Conservation (phyloP, 2,797 vertebrate species). For the Harpagifer antarcticus region DNA sequence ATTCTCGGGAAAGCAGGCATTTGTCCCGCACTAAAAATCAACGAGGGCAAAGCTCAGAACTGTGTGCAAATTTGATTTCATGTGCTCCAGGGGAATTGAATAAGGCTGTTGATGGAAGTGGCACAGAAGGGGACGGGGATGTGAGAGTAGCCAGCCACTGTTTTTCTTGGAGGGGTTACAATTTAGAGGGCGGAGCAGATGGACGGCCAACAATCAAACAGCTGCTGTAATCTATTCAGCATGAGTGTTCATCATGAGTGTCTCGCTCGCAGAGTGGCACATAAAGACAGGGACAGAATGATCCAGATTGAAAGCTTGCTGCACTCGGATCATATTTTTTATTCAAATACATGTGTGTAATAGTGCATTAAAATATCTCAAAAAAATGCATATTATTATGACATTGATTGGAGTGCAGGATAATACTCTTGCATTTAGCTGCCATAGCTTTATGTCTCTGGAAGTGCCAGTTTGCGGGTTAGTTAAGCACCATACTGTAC, state of each 20-base stretch:
- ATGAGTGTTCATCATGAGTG: slow-evolving; percentile 72
- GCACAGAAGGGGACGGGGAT: slow-evolving; percentile 37
- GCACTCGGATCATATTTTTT: slow-evolving; percentile 6
- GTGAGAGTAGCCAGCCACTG: slow-evolving; percentile 39
- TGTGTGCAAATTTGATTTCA: slow-evolving; percentile 61
- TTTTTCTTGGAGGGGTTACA: slow-evolving; percentile 71
- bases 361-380: background rate
- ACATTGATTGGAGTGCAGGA: background rate
- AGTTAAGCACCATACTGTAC: background rate
- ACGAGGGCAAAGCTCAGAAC: slow-evolving; percentile 49
- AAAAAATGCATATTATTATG: background rate
- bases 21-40: slow-evolving; percentile 55
- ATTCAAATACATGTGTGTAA: background rate
- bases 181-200: slow-evolving; percentile 79
- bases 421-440: background rate
- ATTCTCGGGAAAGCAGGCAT: slow-evolving; percentile 50
- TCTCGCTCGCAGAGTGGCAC: slow-evolving; percentile 29
- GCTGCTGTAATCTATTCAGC: slow-evolving; percentile 79
- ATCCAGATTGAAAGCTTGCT: background rate
- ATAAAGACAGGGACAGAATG: background rate
- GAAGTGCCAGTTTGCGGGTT: background rate
- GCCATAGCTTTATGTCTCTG: background rate
- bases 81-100: slow-evolving; percentile 58
- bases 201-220: slow-evolving; percentile 78
- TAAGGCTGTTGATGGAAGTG: slow-evolving; percentile 63